Conservation (phyloP, 2,797 vertebrate species). For the Halcyon leucocephala region DNA sequence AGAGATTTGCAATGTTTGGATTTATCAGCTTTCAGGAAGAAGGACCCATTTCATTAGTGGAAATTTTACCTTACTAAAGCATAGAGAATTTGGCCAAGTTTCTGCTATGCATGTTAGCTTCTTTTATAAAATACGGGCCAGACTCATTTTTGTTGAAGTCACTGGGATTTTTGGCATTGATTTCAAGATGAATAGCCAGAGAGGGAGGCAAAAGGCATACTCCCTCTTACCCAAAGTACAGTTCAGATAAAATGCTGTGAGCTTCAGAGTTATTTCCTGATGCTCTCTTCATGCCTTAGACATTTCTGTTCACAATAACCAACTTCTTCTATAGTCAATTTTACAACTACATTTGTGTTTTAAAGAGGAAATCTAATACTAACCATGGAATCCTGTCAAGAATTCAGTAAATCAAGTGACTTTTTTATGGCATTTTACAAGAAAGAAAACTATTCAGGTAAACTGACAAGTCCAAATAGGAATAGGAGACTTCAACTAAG, state of each 20-base stretch:
- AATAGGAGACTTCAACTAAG: conserved; percentile 9
- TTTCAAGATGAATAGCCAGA: background rate
- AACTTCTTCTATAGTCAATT: background rate
- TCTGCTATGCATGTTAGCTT: background rate
- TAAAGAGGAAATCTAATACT: conserved; percentile 53
- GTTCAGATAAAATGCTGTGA: background rate
- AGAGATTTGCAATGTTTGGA: background rate
- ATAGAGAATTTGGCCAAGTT: background rate
- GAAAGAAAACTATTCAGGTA: conserved; percentile 38
- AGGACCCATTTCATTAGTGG: background rate
- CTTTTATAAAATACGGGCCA: background rate
- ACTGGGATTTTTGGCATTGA: background rate
- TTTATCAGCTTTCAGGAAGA: background rate
- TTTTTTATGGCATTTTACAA: conserved; percentile 39
- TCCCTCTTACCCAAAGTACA: background rate
- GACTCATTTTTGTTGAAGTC: background rate
- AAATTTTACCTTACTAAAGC: conserved; percentile 1
- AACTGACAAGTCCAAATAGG: conserved; percentile 10
- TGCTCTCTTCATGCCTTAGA: background rate
- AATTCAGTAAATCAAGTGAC: conserved; percentile 28
- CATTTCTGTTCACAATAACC: conserved; percentile 5
- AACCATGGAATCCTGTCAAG: conserved; percentile 24
- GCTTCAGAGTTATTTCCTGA: background rate
- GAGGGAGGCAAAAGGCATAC: background rate
- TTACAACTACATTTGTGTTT: conserved; percentile 32